Percentiles rank a stretch among this genome's conserved stretches.
phyloP scores from a whole-genome alignment of 1,140 invertebrate species.

The Andrena cerasifolii region DNA sequence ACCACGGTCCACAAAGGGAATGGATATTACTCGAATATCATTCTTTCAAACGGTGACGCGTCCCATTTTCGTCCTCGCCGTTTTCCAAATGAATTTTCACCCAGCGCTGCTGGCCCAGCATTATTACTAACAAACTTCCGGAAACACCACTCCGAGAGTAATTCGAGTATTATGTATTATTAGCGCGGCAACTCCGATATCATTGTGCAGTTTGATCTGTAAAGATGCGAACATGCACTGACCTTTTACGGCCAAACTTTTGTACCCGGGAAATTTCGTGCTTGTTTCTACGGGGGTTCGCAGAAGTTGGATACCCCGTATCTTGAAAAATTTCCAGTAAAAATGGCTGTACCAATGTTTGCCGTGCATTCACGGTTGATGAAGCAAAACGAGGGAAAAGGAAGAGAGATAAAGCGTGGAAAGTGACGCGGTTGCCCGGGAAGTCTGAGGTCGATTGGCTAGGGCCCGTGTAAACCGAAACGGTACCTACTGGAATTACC shows the following conservation, averaged over 20 bases:
- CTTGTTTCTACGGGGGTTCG: too few species aligned
- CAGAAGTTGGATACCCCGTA: too few species aligned
- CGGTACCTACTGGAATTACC: constrained; percentile 3
- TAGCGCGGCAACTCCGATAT: background rate
- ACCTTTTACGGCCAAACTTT: too few species aligned
- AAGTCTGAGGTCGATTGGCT: background rate
- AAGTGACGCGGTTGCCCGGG: background rate
- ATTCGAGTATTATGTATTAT: constrained; percentile 15
- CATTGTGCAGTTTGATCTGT: background rate
- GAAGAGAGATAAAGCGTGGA: background rate
- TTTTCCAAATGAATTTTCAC: background rate
- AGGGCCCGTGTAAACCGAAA: constrained; percentile 2
- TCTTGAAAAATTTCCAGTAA: too few species aligned
- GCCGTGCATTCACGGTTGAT: too few species aligned
- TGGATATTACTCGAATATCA: constrained; percentile 58
- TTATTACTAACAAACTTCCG: constrained; percentile 3
- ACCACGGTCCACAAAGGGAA: constrained; percentile 55
- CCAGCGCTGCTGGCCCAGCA: background rate
- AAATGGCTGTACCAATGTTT: too few species aligned
- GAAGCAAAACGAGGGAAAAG: too few species aligned
- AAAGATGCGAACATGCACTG: background rate
- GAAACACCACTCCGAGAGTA: background rate
- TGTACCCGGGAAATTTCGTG: too few species aligned
- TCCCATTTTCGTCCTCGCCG: constrained; percentile 52
- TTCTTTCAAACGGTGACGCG: constrained; percentile 55